phyloP scores from a whole-genome alignment of 1,140 invertebrate species.

The Cydia fagiglandana region DNA sequence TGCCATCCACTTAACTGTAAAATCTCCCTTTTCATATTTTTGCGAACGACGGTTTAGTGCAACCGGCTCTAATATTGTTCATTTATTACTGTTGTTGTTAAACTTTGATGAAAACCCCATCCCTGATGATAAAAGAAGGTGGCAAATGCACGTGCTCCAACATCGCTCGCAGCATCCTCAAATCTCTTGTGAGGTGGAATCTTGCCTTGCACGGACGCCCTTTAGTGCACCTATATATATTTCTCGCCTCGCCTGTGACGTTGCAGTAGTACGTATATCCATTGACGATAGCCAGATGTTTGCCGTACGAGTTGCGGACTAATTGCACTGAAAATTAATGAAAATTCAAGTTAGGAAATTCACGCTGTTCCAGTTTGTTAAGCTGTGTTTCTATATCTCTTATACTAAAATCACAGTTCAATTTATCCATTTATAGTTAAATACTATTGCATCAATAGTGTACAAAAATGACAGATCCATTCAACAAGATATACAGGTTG shows the following conservation, averaged over 20 bases:
- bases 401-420: too few species aligned
- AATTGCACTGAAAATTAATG: constrained; percentile 30
- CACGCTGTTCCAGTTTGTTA: too few species aligned
- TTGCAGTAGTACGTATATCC: constrained; percentile 40
- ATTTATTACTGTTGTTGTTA: neutral
- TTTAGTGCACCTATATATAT: constrained; percentile 38
- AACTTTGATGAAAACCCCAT: constrained; percentile 37
- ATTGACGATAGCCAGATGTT: constrained; percentile 37
- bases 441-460: too few species aligned
- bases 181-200: constrained; percentile 33
- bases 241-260: neutral
- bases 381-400: too few species aligned
- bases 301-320: constrained; percentile 29
- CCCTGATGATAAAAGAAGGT: constrained; percentile 33
- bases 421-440: too few species aligned
- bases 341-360: neutral
- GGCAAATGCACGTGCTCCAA: constrained; percentile 36
- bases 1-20: too few species aligned
- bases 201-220: constrained; percentile 33
- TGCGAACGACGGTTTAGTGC: too few species aligned
- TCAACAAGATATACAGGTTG: too few species aligned
- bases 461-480: too few species aligned
- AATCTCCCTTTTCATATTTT: too few species aligned
- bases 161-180: constrained; percentile 17
- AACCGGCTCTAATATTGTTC: too few species aligned